Conservation (phyloP, 2,888 invertebrate genomes). For the Sphecodes monilicornis region DNA sequence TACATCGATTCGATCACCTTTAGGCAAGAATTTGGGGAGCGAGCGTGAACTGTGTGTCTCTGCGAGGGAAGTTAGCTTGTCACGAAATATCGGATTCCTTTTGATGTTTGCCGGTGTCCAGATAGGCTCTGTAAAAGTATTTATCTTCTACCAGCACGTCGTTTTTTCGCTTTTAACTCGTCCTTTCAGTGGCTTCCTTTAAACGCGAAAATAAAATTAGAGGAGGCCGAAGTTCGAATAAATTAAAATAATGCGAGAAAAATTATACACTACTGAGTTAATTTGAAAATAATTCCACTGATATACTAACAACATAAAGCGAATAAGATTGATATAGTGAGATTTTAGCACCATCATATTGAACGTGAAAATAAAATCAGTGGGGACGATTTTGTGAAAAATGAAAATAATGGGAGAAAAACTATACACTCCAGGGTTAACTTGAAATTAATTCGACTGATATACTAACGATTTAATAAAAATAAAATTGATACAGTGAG, state of each 20-base stretch:
- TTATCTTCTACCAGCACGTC: neutral
- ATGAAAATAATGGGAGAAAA: too few relatives aligned
- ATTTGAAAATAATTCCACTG: neutral
- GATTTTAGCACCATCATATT: too few relatives aligned
- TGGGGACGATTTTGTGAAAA: too few relatives aligned
- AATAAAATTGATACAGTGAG: neutral
- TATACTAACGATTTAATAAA: neutral
- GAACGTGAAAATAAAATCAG: too few relatives aligned
- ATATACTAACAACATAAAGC: neutral
- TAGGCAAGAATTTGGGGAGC: neutral
- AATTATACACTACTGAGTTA: too few relatives aligned
- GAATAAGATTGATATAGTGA: neutral
- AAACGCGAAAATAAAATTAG: neutral
- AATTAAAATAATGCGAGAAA: neutral
- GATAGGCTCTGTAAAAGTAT: neutral
- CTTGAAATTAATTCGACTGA: neutral
- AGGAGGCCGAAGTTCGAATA: neutral
- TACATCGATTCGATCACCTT: slow-evolving; percentile 16
- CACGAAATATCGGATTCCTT: neutral
- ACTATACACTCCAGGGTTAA: too few relatives aligned
- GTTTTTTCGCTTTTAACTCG: neutral
- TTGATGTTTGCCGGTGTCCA: neutral
- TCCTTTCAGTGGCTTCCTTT: neutral
- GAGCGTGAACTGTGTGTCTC: neutral
- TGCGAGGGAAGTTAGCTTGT: neutral